phyloP scores from a whole-genome alignment of 1,140 invertebrate genomes.

The Papilio polytes region DNA sequence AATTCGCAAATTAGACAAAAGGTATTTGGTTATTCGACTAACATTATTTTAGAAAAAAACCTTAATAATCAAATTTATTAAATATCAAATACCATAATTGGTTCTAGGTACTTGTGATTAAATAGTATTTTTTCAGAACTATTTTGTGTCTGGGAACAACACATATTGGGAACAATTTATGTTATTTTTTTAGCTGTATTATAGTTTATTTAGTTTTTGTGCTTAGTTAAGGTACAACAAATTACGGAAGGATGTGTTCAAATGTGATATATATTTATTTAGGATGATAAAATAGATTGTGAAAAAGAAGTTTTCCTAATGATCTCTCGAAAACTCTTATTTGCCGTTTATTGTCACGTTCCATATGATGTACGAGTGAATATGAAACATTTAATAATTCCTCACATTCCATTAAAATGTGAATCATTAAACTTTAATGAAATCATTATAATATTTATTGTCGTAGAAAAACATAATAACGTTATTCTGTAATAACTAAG shows the following conservation, averaged over 20 bases:
- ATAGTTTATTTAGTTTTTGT: conserved; percentile 65
- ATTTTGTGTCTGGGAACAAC: conserved; percentile 58
- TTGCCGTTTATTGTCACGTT: conserved; percentile 50
- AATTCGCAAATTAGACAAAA: not conserved
- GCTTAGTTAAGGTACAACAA: conserved; percentile 68
- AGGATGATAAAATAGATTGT: conserved; percentile 70
- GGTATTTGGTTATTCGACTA: not conserved
- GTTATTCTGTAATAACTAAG: not conserved
- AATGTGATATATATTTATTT: conserved; percentile 82
- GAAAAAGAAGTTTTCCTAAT: conserved; percentile 81
- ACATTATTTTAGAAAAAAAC: not conserved
- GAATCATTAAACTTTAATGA: not conserved
- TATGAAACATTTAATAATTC: conserved; percentile 26
- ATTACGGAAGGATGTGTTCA: conserved; percentile 78
- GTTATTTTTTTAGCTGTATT: conserved; percentile 51
- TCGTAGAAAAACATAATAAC: too few relatives aligned
- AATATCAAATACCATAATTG: not conserved
- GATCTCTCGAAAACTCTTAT: conserved; percentile 81
- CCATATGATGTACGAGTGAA: conserved; percentile 42
- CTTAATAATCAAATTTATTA: not conserved
- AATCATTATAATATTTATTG: not conserved
- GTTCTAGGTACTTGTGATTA: not conserved
- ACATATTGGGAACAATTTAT: conserved; percentile 57
- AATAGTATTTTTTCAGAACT: conserved; percentile 12
- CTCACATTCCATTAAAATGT: conserved; percentile 1